Conservation (phyloP, 1,140 invertebrate genomes). For the Drosophila rhopaloa region DNA sequence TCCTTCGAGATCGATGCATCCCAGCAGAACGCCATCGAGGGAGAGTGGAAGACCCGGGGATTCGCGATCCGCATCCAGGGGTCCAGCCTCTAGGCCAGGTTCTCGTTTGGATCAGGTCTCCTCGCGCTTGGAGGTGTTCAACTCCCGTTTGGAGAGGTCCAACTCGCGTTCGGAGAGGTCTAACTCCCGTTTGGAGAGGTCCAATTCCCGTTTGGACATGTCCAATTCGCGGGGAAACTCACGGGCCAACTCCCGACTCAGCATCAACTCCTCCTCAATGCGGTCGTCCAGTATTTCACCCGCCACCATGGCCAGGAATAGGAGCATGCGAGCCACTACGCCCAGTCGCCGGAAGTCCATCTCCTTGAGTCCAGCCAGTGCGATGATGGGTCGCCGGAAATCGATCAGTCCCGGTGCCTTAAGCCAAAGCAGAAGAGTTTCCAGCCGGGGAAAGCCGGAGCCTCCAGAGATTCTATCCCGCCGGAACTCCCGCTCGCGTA, state of each 20-base stretch:
- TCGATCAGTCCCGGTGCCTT: conserved; percentile 62
- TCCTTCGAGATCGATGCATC: conserved; percentile 48
- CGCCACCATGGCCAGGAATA: conserved; percentile 26
- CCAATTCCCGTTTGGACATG: conserved; percentile 41
- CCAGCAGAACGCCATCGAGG: conserved; percentile 35
- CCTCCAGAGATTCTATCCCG: conserved; percentile 31
- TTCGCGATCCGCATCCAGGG: conserved; percentile 54
- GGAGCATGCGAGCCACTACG: conserved; percentile 27
- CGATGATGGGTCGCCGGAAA: conserved; percentile 38
- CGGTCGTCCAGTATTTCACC: conserved; percentile 68
- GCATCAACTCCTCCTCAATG: conserved; percentile 67
- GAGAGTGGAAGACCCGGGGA: conserved; percentile 46
- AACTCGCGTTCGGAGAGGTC: conserved; percentile 64
- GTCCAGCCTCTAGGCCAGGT: conserved; percentile 53
- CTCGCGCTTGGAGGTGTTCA: conserved; percentile 62
- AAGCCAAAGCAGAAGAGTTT: conserved; percentile 1
- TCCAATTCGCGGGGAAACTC: conserved; percentile 63
- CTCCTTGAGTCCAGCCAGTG: conserved; percentile 58
- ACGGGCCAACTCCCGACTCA: conserved; percentile 70
- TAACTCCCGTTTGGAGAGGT: conserved; percentile 57
- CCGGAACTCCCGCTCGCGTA: conserved; percentile 65
- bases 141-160: conserved; percentile 62
- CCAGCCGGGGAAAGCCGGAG: conserved; percentile 23
- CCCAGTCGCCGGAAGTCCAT: conserved; percentile 68
- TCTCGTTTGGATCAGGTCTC: conserved; percentile 25